These are phyloP conservation scores for Amazona finschi DNA, from an alignment of 2,797 vertebrate genomes.

Conservation along the genomic window DNA sequence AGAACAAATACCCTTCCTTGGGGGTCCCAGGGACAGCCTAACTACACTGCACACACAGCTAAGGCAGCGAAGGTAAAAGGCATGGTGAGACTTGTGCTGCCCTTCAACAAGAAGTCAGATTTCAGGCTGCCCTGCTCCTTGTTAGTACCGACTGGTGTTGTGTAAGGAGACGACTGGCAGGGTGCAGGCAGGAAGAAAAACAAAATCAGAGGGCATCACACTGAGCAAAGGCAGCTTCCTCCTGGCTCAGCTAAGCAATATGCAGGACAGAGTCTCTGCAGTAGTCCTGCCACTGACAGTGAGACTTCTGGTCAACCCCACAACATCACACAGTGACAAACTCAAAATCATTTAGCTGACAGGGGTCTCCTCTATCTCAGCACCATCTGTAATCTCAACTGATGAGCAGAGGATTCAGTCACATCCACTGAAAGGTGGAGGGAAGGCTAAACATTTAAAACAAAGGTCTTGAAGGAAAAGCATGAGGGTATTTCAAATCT, in stretches of 20 bases:
- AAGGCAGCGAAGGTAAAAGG: not conserved
- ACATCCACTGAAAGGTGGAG: not conserved
- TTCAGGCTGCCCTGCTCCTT: not conserved
- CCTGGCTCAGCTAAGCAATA: not conserved
- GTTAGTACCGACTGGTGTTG: fast-evolving
- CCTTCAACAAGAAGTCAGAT: not conserved
- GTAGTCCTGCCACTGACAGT: not conserved
- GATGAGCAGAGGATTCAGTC: not conserved
- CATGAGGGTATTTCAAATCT: not conserved
- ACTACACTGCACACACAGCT: not conserved
- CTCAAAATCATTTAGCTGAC: not conserved
- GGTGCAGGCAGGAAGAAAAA: not conserved
- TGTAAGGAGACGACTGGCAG: not conserved
- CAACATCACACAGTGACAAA: not conserved
- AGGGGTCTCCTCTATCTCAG: not conserved
- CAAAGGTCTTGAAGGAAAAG: not conserved
- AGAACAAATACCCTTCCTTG: not conserved
- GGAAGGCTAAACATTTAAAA: not conserved
- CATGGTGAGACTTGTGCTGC: not conserved
- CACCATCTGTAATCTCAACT: fast-evolving
- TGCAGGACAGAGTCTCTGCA: not conserved
- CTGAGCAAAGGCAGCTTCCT: not conserved
- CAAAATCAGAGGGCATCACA: not conserved
- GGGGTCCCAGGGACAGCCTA: fast-evolving
- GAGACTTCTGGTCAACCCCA: not conserved